phyloP scores from a whole-genome alignment of 2,888 invertebrate species.

The Cephus pygmeus region DNA sequence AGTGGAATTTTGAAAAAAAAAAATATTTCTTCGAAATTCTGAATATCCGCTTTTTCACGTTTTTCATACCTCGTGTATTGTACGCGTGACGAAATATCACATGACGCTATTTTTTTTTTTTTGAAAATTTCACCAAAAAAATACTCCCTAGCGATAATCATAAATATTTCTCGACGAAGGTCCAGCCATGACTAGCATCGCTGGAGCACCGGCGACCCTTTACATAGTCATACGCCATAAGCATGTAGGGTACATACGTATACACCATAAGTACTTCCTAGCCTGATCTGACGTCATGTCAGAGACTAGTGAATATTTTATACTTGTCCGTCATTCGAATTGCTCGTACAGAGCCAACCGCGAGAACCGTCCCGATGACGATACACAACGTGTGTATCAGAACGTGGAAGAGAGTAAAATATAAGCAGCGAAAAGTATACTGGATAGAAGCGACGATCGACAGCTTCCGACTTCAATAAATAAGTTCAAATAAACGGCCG shows the following conservation, averaged over 20 bases:
- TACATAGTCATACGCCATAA: background rate
- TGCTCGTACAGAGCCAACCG: background rate
- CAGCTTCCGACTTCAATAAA: background rate
- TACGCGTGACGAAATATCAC: too few species aligned
- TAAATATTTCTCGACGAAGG: background rate
- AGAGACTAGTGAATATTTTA: background rate
- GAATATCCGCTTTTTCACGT: too few species aligned
- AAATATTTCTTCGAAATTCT: too few species aligned
- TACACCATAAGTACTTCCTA: background rate
- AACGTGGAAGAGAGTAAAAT: background rate
- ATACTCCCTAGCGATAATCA: too few species aligned
- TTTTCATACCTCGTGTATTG: too few species aligned
- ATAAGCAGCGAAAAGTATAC: background rate
- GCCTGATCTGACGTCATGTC: background rate
- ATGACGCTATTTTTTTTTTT: background rate
- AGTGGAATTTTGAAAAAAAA: too few species aligned
- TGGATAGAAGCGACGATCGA: background rate
- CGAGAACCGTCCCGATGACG: background rate
- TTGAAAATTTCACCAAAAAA: background rate
- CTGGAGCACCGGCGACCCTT: background rate
- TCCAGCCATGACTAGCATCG: background rate
- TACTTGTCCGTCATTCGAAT: background rate
- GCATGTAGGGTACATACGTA: background rate
- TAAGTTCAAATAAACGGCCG: background rate
- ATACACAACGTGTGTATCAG: background rate